phyloP scores from a whole-genome alignment of 2,113 vertebrate genomes.

The Pungitius pungitius region DNA sequence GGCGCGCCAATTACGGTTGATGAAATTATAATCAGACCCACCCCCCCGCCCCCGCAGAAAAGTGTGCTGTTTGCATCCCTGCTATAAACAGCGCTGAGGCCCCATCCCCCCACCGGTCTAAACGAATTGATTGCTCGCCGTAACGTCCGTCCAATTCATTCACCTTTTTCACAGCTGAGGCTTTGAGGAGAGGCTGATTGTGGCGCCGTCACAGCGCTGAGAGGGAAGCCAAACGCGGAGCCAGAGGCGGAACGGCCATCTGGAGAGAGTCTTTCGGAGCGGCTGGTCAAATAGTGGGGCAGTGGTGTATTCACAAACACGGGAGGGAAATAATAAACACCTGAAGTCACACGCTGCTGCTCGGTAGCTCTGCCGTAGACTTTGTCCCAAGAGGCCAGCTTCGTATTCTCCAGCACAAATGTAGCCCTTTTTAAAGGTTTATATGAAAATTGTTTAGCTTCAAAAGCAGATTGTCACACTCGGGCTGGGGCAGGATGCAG shows the following conservation, averaged over 20 bases:
- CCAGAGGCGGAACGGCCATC: constrained; percentile 24
- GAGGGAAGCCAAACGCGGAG: constrained; percentile 22
- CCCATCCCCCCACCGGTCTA: too few relatives aligned
- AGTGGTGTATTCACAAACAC: neutral
- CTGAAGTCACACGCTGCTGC: neutral
- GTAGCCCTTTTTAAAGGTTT: neutral
- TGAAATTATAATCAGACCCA: too few relatives aligned
- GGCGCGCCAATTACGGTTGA: too few relatives aligned
- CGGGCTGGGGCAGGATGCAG: too few relatives aligned
- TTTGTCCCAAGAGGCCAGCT: neutral
- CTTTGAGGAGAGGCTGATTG: constrained; percentile 52
- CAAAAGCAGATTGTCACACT: constrained; percentile 4
- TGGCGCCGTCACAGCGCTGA: constrained; percentile 15
- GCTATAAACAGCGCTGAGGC: too few relatives aligned
- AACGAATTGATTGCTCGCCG: constrained; percentile 62
- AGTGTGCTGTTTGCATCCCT: too few relatives aligned
- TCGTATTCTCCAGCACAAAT: constrained; percentile 3
- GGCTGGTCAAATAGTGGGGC: constrained; percentile 5
- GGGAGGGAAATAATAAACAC: constrained; percentile 5
- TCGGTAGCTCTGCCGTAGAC: neutral
- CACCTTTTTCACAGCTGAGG: constrained; percentile 63
- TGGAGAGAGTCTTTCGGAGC: constrained; percentile 8
- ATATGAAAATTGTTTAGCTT: neutral
- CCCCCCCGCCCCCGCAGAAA: too few relatives aligned
- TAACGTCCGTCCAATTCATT: constrained; percentile 60